A percentile compares a stretch with the other conserved stretches of the same genome.
Evolutionary conservation across 2,797 vertebrate species (phyloP).

Genomic region (Graptemys geographica): DNA sequence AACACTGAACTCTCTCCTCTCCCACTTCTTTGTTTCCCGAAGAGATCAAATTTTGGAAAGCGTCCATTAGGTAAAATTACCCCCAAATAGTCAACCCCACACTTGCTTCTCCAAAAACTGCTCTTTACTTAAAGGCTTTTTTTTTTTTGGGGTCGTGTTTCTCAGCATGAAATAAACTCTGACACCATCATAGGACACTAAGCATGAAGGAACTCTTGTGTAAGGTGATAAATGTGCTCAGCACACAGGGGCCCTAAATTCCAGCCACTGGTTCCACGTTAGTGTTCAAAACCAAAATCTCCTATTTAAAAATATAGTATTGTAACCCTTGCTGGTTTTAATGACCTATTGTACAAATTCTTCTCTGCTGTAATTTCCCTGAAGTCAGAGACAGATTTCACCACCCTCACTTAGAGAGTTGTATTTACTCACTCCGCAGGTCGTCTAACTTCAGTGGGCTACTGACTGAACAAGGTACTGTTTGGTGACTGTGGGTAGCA

Average conservation of each 20-base stretch:
- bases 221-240: not conserved
- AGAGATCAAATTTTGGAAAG: not conserved
- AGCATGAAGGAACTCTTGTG: rapidly evolving
- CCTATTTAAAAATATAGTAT: not conserved
- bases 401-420: too few species aligned
- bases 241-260: not conserved
- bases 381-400: not conserved
- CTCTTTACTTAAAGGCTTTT: rapidly evolving
- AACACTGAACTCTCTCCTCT: not conserved
- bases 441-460: not conserved
- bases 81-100: not conserved
- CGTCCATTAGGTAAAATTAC: not conserved
- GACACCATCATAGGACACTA: too few species aligned
- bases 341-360: not conserved
- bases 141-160: not conserved
- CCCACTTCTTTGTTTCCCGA: not conserved
- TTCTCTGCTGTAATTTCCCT: not conserved
- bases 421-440: not conserved
- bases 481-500: rapidly evolving
- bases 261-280: not conserved
- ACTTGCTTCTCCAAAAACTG: not conserved
- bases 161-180: not conserved
- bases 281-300: not conserved
- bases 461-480: rapidly evolving
- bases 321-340: rapidly evolving